Conservation (phyloP, 2,113 vertebrate species). For the Bubalus kerabau region DNA sequence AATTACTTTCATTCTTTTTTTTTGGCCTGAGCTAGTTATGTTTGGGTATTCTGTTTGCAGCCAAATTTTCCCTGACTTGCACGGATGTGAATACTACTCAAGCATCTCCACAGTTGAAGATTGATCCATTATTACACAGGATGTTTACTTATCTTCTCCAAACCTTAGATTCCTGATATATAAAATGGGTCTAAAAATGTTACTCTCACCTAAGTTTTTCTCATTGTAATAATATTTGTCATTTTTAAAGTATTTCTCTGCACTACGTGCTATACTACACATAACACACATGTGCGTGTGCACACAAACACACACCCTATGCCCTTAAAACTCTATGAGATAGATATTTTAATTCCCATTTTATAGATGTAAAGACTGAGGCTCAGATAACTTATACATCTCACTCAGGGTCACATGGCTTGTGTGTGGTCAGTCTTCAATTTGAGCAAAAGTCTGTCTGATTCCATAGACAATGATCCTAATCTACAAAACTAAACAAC, state of each 20-base stretch:
- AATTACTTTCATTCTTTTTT: not conserved
- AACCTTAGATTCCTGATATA: not conserved
- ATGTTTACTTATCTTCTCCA: not conserved
- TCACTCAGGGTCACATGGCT: not conserved
- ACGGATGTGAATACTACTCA: not conserved
- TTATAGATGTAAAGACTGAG: not conserved
- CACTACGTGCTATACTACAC: not conserved
- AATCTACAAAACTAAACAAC: not conserved
- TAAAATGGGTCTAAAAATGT: not conserved
- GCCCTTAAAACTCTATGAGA: not conserved
- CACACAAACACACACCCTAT: not conserved
- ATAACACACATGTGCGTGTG: not conserved
- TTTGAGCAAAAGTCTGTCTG: not conserved
- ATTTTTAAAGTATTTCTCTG: slow-evolving; percentile 10
- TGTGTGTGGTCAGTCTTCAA: not conserved
- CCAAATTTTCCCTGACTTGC: not conserved
- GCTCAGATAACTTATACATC: slow-evolving; percentile 2
- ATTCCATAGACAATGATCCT: not conserved
- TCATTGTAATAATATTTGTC: not conserved
- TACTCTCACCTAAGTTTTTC: not conserved
- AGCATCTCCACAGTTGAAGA: not conserved
- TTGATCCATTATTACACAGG: not conserved
- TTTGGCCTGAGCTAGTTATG: not conserved
- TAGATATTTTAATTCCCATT: not conserved
- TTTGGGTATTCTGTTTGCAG: not conserved